phyloP scores from a whole-genome alignment of 2,888 invertebrate species.

The Portevinia maculata region DNA sequence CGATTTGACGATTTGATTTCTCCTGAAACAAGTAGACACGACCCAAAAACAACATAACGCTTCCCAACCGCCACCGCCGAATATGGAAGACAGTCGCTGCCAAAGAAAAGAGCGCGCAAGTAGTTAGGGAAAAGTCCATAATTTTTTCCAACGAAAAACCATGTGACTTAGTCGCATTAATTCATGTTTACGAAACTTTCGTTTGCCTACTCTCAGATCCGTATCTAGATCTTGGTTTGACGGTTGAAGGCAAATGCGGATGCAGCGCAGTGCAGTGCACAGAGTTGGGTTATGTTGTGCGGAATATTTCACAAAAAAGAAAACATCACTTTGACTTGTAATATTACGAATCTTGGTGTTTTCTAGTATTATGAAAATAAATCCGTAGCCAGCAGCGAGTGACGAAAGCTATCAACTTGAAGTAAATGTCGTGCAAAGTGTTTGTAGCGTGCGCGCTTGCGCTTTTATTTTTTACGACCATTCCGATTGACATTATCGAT shows the following conservation, averaged over 20 bases:
- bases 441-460: constrained; percentile 35
- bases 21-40: constrained; percentile 69
- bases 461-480: constrained; percentile 1
- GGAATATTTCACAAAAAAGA: constrained; percentile 33
- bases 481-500: constrained; percentile 63
- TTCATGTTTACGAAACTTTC: constrained; percentile 74
- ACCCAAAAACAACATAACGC: constrained; percentile 54
- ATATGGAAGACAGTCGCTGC: constrained; percentile 18
- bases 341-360: constrained; percentile 30
- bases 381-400: constrained; percentile 30
- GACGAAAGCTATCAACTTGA: constrained; percentile 56
- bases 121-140: constrained; percentile 68
- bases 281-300: constrained; percentile 27
- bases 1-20: constrained; percentile 74
- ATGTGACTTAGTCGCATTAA: constrained; percentile 70
- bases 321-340: constrained; percentile 26
- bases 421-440: constrained; percentile 68
- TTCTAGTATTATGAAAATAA: constrained; percentile 7
- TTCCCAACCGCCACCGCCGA: constrained; percentile 19
- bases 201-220: constrained; percentile 56
- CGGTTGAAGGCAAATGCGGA: constrained; percentile 70
- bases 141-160: constrained; percentile 67
- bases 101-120: constrained; percentile 37
- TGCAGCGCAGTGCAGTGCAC: constrained; percentile 37
- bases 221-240: constrained; percentile 70